Conservation (phyloP, 2,113 vertebrate species). For the Alligator mississippiensis region DNA sequence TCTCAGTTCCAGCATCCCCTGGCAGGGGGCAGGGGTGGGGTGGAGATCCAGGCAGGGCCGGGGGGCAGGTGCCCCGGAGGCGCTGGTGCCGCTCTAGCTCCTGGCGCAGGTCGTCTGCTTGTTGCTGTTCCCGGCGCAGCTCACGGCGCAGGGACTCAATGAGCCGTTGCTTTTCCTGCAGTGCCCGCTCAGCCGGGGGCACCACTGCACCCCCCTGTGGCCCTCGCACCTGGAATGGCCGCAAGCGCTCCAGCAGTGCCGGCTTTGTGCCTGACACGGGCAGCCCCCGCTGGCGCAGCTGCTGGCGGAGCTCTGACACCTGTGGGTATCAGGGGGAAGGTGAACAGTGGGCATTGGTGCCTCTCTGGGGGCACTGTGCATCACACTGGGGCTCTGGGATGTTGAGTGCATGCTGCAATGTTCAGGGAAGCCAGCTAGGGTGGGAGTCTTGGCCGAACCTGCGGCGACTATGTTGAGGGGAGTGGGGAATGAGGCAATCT, state of each 20-base stretch:
- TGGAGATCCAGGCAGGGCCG: not conserved
- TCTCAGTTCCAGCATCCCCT: not conserved
- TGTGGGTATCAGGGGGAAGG: slow-evolving; percentile 27
- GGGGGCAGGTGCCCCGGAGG: slow-evolving; percentile 61
- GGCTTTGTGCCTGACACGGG: slow-evolving; percentile 92
- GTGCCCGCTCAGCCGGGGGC: not conserved
- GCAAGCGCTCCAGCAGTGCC: slow-evolving; percentile 86
- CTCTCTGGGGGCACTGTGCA: no score
- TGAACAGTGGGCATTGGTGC: not conserved
- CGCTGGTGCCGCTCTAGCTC: slow-evolving; percentile 80
- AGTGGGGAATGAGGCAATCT: no score
- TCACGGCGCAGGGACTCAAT: slow-evolving; percentile 58
- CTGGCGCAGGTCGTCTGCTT: slow-evolving; percentile 71
- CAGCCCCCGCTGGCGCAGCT: slow-evolving; percentile 89
- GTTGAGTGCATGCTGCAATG: no score
- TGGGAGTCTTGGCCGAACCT: no score
- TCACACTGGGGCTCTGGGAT: no score
- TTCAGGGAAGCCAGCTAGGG: no score
- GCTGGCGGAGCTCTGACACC: slow-evolving; percentile 92
- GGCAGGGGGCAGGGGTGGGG: not conserved
- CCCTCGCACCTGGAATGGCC: slow-evolving; percentile 78
- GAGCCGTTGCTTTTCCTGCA: slow-evolving; percentile 35
- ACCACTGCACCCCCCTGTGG: slow-evolving; percentile 30
- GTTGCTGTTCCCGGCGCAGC: slow-evolving; percentile 52
- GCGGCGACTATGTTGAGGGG: no score